phyloP scores from a whole-genome alignment of 1,140 invertebrate species.

The Sinonovacula constricta region DNA sequence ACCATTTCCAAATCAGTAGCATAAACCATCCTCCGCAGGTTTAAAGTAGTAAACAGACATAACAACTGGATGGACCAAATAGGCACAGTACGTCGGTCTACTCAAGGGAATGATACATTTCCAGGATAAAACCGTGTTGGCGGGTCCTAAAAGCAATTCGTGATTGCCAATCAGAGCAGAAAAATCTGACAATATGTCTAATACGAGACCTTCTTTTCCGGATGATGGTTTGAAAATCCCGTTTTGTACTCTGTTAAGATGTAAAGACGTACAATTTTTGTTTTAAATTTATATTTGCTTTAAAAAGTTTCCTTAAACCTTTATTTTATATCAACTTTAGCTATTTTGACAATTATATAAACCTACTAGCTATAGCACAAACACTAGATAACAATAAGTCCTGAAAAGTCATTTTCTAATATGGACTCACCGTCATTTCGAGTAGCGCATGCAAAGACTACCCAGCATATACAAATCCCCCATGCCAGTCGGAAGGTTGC shows the following conservation, averaged over 20 bases:
- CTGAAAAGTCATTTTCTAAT: background rate
- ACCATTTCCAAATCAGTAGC: too few relatives aligned
- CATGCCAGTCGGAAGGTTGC: constrained; percentile 72
- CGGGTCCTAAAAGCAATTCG: constrained; percentile 22
- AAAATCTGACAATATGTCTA: background rate
- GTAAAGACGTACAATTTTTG: background rate
- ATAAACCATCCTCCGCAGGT: too few relatives aligned
- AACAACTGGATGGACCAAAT: constrained; percentile 86
- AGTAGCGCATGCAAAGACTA: constrained; percentile 77
- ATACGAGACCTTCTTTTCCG: background rate
- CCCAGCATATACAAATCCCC: constrained; percentile 76
- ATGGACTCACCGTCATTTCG: constrained; percentile 62
- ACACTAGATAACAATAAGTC: background rate
- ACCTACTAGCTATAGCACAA: background rate
- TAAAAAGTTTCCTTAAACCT: background rate
- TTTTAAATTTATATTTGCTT: background rate
- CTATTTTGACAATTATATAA: background rate
- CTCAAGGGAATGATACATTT: constrained; percentile 89
- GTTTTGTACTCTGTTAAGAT: background rate
- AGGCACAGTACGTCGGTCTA: constrained; percentile 93
- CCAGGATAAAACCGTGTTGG: constrained; percentile 84
- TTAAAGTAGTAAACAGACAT: too few relatives aligned
- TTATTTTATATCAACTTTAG: background rate
- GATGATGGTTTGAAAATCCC: background rate
- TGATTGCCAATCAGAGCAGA: background rate